Percentiles rank a stretch among this genome's conserved stretches.
These are phyloP conservation scores for Salvelinus alpinus DNA, from an alignment of 2,113 vertebrate genomes.

Conservation along the genomic window DNA sequence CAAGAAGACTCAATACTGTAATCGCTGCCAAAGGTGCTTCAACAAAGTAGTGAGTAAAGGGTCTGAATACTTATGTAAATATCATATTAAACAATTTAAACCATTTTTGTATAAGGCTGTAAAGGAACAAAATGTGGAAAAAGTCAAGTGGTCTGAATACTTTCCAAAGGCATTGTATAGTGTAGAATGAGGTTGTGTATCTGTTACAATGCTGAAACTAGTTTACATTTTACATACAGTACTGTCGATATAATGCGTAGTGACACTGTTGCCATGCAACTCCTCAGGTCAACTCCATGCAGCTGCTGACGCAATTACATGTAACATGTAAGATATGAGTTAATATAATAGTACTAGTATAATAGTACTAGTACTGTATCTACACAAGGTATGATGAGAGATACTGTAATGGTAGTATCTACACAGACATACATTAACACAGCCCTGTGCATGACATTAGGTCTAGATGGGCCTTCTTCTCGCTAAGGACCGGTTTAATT, in stretches of 20 bases:
- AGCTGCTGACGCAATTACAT: conserved; percentile 64
- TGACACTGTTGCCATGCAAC: conserved; percentile 70
- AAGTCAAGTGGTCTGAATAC: too few relatives aligned
- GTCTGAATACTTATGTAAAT: too few relatives aligned
- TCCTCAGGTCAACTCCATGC: conserved; percentile 54
- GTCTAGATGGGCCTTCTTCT: conserved; percentile 36
- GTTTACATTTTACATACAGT: conserved; percentile 32
- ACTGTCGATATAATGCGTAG: conserved; percentile 5
- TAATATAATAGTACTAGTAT: too few relatives aligned
- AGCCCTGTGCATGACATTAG: conserved; percentile 33
- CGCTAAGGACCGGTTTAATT: conserved; percentile 33
- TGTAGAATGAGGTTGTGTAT: background rate
- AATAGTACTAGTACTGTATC: too few relatives aligned
- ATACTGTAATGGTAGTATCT: conserved; percentile 58
- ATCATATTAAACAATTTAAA: too few relatives aligned
- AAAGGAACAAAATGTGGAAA: too few relatives aligned
- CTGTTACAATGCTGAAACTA: conserved; percentile 32
- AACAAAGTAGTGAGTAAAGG: too few relatives aligned
- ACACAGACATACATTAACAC: conserved; percentile 55
- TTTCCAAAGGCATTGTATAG: too few relatives aligned
- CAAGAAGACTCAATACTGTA: too few relatives aligned
- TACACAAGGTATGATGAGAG: conserved; percentile 25
- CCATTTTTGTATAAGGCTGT: too few relatives aligned
- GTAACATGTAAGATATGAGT: conserved; percentile 49
- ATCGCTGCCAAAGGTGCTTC: too few relatives aligned